Percentiles rank a stretch among this genome's conserved stretches.
These are phyloP conservation scores for Plagodis pulveraria DNA, from an alignment of 2,888 invertebrate genomes.

Conservation along the genomic window DNA sequence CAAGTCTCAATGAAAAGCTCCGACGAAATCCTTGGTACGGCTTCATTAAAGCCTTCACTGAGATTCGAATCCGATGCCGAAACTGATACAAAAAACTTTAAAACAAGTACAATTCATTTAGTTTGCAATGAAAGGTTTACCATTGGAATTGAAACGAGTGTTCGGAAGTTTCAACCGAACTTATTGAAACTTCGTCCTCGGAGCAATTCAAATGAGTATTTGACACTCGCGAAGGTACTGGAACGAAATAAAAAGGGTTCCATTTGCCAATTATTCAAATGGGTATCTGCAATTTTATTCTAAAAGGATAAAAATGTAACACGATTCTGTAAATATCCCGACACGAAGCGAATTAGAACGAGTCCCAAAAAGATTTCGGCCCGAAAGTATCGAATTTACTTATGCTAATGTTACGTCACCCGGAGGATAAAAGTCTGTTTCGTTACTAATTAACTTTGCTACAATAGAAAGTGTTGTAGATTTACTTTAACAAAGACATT, in stretches of 20 bases:
- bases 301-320: constrained; percentile 62
- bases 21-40: constrained; percentile 54
- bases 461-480: constrained; percentile 52
- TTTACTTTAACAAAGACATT: constrained; percentile 45
- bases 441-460: constrained; percentile 57
- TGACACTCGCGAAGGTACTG: constrained; percentile 48
- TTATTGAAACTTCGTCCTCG: constrained; percentile 49
- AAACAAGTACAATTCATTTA: constrained; percentile 73
- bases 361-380: constrained; percentile 56
- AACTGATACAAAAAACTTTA: constrained; percentile 67
- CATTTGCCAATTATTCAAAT: constrained; percentile 66
- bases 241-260: constrained; percentile 51
- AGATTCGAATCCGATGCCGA: constrained; percentile 61
- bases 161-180: constrained; percentile 43
- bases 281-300: constrained; percentile 54
- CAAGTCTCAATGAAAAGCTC: constrained; percentile 46
- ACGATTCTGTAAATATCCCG: constrained; percentile 60
- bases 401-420: constrained; percentile 76
- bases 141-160: constrained; percentile 54
- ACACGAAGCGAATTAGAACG: constrained; percentile 63
- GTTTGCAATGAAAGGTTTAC: constrained; percentile 62
- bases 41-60: constrained; percentile 63
- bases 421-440: constrained; percentile 65
- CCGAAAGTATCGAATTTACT: constrained; percentile 71
- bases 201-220: constrained; percentile 54